Base-by-base conservation (phyloP, 2,797 vertebrate species). In the Syndactyla subalaris region DNA sequence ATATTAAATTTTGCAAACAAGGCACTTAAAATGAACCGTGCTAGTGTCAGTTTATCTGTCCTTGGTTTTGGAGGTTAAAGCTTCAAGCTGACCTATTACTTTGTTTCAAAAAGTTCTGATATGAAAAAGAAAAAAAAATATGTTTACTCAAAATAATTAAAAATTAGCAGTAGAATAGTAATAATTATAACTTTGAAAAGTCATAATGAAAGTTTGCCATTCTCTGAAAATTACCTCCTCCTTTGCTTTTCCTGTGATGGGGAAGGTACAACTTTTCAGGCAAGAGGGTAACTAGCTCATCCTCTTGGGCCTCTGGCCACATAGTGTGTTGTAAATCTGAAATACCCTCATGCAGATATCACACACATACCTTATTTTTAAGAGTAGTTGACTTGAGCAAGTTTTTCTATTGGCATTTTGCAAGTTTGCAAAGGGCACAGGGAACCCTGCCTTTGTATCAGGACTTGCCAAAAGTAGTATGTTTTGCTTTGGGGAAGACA, bases 1-100 rank as follows among this genome's bases (percentile, higher is more conserved):
- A 11, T 71, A 43, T 92, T 88, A 92, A 94, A 67, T 38, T 12
- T 81, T 46, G 27, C 61, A 72, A 95, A 89, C 29, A 95, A 59
- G 85, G 73, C 36, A 32, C 19, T 91, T 87, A 24, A 87, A 75
- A 81, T 86, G 14, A 79, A 32, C 72, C 55, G 24, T 91, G 52
- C 26, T 43, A 34, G 11, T 61, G 73, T 80, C 9, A 23, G 39
- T 94, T 90, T 78, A 54, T 89, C 45, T 92, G 59, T 26, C 26
- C 38, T 46, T 77, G 12, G 32, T 71, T 36, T 65, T 46, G 45
- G 54, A 83, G 27, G 26, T 59, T 78, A 83, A 85, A 83, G 34
- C 49, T 83, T 80, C 49, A 81, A 14, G 20, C 74, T 88, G 57
- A 36, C 19, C 45, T 18, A 26, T 34, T 81, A 10, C n/a, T 88